Conservation (phyloP, 2,797 vertebrate species). For the Kryptopterus vitreolus region DNA sequence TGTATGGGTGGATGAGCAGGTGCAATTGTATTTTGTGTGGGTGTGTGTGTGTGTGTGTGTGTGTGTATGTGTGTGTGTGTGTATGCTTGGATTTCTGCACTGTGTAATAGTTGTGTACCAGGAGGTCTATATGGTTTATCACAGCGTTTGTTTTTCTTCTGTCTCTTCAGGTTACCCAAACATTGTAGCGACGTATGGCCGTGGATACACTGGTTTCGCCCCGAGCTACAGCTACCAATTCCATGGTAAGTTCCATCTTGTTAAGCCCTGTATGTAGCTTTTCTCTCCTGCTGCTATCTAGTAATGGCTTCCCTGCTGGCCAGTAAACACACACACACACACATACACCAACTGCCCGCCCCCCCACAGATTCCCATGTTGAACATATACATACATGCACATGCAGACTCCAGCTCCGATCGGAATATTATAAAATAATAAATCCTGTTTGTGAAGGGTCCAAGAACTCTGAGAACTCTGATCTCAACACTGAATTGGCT, state of each 20-base stretch:
- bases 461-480: neutral
- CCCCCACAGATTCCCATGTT: slow-evolving; percentile 33
- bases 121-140: slow-evolving; percentile 37
- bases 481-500: neutral
- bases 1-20: slow-evolving; percentile 30
- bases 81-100: slow-evolving; percentile 30
- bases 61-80: slow-evolving; percentile 17
- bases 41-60: slow-evolving; percentile 38
- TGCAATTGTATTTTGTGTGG: slow-evolving; percentile 36
- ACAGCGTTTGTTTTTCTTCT: slow-evolving; percentile 37
- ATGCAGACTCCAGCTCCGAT: slow-evolving; percentile 26
- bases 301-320: slow-evolving; percentile 57
- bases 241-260: slow-evolving; percentile 80
- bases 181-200: slow-evolving; percentile 88
- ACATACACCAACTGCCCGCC: neutral
- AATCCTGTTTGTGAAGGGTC: neutral
- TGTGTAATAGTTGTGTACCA: slow-evolving; percentile 35
- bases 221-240: slow-evolving; percentile 93
- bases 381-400: slow-evolving; percentile 48
- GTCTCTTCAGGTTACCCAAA: slow-evolving; percentile 85
- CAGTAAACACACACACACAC: slow-evolving; percentile 46
- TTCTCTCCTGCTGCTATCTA: slow-evolving; percentile 48
- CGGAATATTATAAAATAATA: slow-evolving; percentile 2
- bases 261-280: slow-evolving; percentile 53
- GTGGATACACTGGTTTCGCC: slow-evolving; percentile 89